Percentiles rank a stretch among this genome's conserved stretches.
Conservation (phyloP, 2,113 vertebrate species). For the Podarcis cretensis region DNA sequence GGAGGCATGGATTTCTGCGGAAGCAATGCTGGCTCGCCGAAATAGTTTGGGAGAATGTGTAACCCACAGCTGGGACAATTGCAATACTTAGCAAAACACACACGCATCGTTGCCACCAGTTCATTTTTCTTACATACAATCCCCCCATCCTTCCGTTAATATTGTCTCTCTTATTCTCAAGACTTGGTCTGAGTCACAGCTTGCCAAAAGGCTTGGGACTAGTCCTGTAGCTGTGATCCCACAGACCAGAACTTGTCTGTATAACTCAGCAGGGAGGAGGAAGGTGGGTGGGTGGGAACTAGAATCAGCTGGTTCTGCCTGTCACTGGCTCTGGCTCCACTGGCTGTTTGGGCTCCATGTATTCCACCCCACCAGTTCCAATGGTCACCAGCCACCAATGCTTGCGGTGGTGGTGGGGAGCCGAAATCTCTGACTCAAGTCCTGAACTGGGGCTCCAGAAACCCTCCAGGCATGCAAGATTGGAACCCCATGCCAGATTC, state of each 20-base stretch:
- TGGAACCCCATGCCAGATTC: neutral
- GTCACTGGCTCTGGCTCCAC: too few species aligned
- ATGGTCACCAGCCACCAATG: too few species aligned
- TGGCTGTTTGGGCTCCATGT: too few species aligned
- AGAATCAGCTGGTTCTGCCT: too few species aligned
- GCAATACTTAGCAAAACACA: constrained; percentile 22
- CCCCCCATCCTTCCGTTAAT: too few species aligned
- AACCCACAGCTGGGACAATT: constrained; percentile 52
- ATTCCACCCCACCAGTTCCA: too few species aligned
- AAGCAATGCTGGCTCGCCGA: constrained; percentile 70
- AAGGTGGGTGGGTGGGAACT: too few species aligned
- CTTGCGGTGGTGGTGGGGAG: too few species aligned
- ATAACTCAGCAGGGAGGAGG: too few species aligned
- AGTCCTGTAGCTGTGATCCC: neutral
- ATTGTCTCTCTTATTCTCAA: neutral
- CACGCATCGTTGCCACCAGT: neutral
- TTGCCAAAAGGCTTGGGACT: neutral
- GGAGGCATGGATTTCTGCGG: constrained; percentile 41
- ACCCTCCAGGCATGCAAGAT: neutral
- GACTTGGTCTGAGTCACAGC: neutral
- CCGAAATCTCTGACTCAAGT: neutral
- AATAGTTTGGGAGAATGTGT: constrained; percentile 45
- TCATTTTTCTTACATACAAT: neutral
- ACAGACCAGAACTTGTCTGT: neutral
- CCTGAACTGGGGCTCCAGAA: neutral